Percentiles rank a stretch among this genome's conserved stretches.
phyloP scores from a whole-genome alignment of 2,113 vertebrate species.

The Barbus barbus region DNA sequence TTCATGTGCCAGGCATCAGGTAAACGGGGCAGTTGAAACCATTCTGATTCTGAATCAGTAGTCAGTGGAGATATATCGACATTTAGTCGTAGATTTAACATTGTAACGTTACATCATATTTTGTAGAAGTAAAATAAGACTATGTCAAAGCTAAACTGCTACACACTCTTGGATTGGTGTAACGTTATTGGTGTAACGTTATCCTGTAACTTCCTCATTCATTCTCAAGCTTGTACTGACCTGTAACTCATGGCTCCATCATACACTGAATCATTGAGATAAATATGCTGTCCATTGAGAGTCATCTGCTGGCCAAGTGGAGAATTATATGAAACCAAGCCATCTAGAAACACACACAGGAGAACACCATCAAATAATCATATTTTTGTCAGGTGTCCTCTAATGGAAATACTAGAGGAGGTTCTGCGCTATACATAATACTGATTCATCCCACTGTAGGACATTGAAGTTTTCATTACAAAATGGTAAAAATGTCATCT shows the following conservation, averaged over 20 bases:
- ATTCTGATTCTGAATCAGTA: not conserved
- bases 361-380: too few relatives aligned
- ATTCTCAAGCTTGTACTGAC: slow-evolving; percentile 66
- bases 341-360: slow-evolving; percentile 75
- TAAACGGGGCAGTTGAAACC: slow-evolving; percentile 8
- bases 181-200: too few relatives aligned
- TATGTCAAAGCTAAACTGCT: too few relatives aligned
- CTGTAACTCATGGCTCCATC: slow-evolving; percentile 91
- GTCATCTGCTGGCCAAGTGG: slow-evolving; percentile 86
- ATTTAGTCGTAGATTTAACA: too few relatives aligned
- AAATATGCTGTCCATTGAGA: slow-evolving; percentile 76
- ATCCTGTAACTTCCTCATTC: not conserved
- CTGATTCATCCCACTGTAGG: not conserved
- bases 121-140: too few relatives aligned
- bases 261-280: slow-evolving; percentile 94
- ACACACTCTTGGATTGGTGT: not conserved
- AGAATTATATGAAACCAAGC: slow-evolving; percentile 91
- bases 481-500: not conserved
- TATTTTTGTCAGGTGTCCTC: too few relatives aligned
- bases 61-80: too few relatives aligned
- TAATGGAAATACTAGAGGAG: too few relatives aligned
- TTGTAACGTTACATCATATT: too few relatives aligned
- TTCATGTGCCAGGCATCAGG: not conserved
- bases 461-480: not conserved
- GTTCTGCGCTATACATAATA: not conserved